phyloP scores from a whole-genome alignment of 2,797 vertebrate species.

The Capromys pilorides region DNA sequence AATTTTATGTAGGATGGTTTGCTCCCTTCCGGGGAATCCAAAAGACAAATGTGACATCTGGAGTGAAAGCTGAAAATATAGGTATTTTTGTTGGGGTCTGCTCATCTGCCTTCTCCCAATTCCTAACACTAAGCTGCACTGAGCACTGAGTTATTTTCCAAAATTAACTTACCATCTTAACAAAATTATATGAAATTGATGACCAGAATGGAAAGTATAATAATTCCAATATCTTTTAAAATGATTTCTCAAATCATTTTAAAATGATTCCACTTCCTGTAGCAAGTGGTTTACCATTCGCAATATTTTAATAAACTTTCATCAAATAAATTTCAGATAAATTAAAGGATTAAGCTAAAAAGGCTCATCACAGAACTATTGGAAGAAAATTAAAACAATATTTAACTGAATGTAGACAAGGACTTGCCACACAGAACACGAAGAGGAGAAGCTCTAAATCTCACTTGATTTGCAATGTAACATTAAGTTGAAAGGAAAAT shows the following conservation, averaged over 20 bases:
- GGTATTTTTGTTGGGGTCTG: neutral
- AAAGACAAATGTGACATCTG: neutral
- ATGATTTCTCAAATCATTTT: neutral
- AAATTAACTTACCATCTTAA: slow-evolving; percentile 17
- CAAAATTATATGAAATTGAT: neutral
- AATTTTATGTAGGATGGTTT: neutral
- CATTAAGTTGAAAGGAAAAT: slow-evolving; percentile 1
- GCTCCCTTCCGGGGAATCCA: neutral
- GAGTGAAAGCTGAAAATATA: neutral
- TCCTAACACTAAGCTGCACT: neutral
- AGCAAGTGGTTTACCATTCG: neutral
- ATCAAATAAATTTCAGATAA: slow-evolving; percentile 16
- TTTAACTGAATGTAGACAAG: neutral
- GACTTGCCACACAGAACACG: neutral
- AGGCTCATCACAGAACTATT: neutral
- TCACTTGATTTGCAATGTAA: neutral
- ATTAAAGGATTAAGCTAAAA: neutral
- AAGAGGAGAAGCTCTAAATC: neutral
- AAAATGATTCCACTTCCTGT: neutral
- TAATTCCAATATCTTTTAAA: slow-evolving; percentile 26
- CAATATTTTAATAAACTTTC: neutral
- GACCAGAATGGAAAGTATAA: neutral
- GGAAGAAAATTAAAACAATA: neutral
- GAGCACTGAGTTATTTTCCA: neutral
- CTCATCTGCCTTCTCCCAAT: neutral